Conservation (phyloP, 1,140 invertebrate genomes). For the Lepidurus couesii region DNA sequence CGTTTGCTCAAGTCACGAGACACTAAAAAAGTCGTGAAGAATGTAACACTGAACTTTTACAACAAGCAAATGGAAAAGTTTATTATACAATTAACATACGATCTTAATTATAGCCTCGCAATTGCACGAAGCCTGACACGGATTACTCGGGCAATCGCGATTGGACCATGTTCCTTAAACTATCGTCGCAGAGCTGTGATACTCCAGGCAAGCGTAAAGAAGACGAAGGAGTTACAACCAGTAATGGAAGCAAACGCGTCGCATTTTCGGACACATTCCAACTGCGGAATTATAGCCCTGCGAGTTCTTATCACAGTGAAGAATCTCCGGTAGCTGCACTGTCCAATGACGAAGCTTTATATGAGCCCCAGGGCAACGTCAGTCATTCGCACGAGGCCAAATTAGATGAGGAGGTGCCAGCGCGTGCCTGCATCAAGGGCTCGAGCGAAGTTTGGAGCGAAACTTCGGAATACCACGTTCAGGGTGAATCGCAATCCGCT, state of each 20-base stretch:
- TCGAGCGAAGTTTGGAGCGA: background rate
- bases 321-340: background rate
- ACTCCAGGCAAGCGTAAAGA: background rate
- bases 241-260: background rate
- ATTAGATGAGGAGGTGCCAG: background rate
- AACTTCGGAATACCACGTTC: background rate
- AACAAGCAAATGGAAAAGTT: background rate
- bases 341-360: background rate
- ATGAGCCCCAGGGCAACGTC: background rate
- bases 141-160: background rate
- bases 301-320: background rate
- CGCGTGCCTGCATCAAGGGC: background rate
- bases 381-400: background rate
- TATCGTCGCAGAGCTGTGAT: background rate
- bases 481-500: no score
- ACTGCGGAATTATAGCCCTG: background rate
- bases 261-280: conserved; percentile 2
- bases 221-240: background rate
- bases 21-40: background rate
- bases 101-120: no score
- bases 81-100: background rate
- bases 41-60: no score
- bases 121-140: background rate
- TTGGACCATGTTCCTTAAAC: background rate
- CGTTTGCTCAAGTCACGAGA: conserved; percentile 9